Conservation (phyloP, 53 echinoderm and acorn worm genomes). For the Apostichopus leukothele region DNA sequence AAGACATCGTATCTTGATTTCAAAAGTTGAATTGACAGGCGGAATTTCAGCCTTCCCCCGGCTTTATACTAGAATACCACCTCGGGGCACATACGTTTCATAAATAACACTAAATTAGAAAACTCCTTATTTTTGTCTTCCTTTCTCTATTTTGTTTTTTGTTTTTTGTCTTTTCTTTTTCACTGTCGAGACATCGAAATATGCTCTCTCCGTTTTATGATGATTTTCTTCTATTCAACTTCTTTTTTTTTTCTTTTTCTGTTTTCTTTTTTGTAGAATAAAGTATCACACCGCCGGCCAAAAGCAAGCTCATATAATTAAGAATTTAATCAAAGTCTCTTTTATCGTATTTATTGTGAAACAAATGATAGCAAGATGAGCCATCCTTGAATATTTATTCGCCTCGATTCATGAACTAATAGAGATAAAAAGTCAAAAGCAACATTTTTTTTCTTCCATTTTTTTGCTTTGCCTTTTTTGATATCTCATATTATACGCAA, state of each 20-base stretch:
- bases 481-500: not conserved
- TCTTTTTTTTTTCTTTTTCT: not conserved
- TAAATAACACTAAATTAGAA: slow-evolving; percentile 18
- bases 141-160: not conserved
- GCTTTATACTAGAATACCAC: slow-evolving; percentile 11
- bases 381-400: slow-evolving; percentile 43
- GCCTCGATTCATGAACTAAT: slow-evolving; percentile 43
- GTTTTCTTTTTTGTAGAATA: not conserved
- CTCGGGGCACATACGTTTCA: slow-evolving; percentile 42
- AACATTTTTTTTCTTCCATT: not conserved
- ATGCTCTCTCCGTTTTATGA: not conserved
- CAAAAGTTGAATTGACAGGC: slow-evolving; percentile 34
- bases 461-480: not conserved
- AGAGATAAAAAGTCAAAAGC: slow-evolving; percentile 5
- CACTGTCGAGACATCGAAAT: slow-evolving; percentile 40
- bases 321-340: slow-evolving; percentile 15
- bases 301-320: not conserved
- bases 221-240: not conserved
- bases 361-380: not conserved
- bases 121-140: not conserved
- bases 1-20: not conserved
- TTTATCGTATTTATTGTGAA: not conserved
- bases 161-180: not conserved
- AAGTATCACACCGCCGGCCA: slow-evolving; percentile 39
- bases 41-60: slow-evolving; percentile 8